Evolutionary conservation across 2,113 vertebrate species (phyloP).

Genomic region (Plectropomus leopardus): DNA sequence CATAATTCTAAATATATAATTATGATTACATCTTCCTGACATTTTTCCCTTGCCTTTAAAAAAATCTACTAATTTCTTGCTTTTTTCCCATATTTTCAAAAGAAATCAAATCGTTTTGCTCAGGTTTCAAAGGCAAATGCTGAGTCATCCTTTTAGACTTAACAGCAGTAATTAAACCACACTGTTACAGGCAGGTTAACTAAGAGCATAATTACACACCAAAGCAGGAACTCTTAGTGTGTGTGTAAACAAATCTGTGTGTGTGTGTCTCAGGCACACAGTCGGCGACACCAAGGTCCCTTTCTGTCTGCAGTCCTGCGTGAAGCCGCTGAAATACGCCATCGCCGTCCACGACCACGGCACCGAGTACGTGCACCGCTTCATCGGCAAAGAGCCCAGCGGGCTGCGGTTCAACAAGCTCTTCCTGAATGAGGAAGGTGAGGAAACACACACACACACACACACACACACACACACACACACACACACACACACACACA

Average conservation of each 20-base stretch:
- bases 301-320: constrained; percentile 98
- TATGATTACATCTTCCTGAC: too few relatives aligned
- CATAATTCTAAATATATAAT: too few relatives aligned
- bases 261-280: constrained; percentile 94
- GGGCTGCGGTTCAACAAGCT: constrained; percentile 98
- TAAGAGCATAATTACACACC: too few relatives aligned
- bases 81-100: too few relatives aligned
- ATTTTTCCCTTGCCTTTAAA: too few relatives aligned
- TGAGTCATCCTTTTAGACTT: too few relatives aligned
- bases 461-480: not conserved
- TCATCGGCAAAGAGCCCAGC: constrained; percentile 98
- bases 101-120: too few relatives aligned
- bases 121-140: too few relatives aligned
- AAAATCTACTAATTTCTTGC: too few relatives aligned
- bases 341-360: constrained; percentile 97
- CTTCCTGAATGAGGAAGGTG: constrained; percentile 98
- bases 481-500: not conserved
- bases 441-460: constrained; percentile 57
- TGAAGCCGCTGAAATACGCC: constrained; percentile 97
- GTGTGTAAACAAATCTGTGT: not conserved
- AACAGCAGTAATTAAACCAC: too few relatives aligned
- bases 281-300: constrained; percentile 98
- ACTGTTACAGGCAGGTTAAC: too few relatives aligned
- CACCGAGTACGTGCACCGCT: constrained; percentile 97
- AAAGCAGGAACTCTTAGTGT: too few relatives aligned